phyloP scores from a whole-genome alignment of 1,140 invertebrate species.

The Eurytemora carolleeae region DNA sequence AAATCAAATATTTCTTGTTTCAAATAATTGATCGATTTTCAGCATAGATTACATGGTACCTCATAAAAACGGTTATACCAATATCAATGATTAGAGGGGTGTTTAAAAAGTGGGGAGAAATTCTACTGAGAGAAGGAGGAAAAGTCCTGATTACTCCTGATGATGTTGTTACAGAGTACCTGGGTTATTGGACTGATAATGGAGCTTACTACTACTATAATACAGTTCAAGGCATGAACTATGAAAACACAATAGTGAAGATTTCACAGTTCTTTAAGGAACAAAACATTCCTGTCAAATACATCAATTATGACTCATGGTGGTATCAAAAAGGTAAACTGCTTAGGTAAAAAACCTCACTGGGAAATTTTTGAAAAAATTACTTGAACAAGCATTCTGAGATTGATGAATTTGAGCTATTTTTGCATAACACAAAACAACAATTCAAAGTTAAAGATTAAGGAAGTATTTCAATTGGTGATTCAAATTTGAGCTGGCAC shows the following conservation, averaged over 20 bases:
- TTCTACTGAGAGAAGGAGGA: not conserved
- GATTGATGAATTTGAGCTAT: too few relatives aligned
- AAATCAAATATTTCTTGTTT: too few relatives aligned
- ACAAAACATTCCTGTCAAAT: slow-evolving; percentile 14
- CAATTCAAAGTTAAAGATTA: too few relatives aligned
- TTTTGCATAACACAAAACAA: too few relatives aligned
- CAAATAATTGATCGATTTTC: too few relatives aligned
- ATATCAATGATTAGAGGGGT: not conserved
- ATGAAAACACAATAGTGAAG: slow-evolving; percentile 7
- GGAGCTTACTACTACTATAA: slow-evolving; percentile 18
- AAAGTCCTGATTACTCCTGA: not conserved
- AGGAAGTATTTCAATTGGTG: too few relatives aligned
- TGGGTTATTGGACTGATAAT: slow-evolving; percentile 18
- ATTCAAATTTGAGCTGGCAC: too few relatives aligned
- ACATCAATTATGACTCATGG: slow-evolving; percentile 19
- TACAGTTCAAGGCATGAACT: slow-evolving; percentile 14
- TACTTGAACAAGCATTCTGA: too few relatives aligned
- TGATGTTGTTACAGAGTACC: not conserved
- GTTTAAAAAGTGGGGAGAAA: not conserved
- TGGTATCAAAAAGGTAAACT: slow-evolving; percentile 19
- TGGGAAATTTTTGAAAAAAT: too few relatives aligned
- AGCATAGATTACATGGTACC: too few relatives aligned
- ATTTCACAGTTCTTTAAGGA: slow-evolving; percentile 8
- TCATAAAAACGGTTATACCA: too few relatives aligned
- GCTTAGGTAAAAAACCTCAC: too few relatives aligned